phyloP scores from a whole-genome alignment of 2,113 vertebrate genomes.

The Trematomus loennbergii region DNA sequence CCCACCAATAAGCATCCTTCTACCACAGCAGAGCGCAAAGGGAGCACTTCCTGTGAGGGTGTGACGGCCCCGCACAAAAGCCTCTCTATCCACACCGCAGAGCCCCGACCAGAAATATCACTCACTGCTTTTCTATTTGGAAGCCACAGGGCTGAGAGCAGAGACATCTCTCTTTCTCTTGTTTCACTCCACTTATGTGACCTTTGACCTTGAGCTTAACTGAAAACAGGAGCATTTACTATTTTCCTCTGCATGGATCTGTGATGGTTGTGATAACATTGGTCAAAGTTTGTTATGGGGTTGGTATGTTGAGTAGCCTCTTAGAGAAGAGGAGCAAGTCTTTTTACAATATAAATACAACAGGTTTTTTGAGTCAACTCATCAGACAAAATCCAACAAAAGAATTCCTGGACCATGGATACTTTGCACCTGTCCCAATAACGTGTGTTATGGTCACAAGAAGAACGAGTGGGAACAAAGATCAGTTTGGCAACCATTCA shows the following conservation, averaged over 20 bases:
- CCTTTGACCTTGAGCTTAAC: conserved; percentile 54
- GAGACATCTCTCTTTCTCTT: conserved; percentile 21
- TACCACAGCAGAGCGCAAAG: conserved; percentile 50
- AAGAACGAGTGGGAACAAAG: neutral
- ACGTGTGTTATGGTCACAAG: neutral
- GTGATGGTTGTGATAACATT: conserved; percentile 17
- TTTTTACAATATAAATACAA: neutral
- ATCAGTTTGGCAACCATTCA: no score
- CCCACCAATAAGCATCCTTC: conserved; percentile 50
- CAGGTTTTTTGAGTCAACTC: neutral
- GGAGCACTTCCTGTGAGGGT: conserved; percentile 71
- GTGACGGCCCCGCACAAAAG: conserved; percentile 71
- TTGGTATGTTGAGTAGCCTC: conserved; percentile 15
- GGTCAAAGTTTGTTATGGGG: conserved; percentile 22
- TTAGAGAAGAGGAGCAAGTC: neutral
- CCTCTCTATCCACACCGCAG: conserved; percentile 54
- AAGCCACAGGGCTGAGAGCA: conserved; percentile 26
- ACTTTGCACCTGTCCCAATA: neutral
- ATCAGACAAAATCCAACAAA: conserved; percentile 4
- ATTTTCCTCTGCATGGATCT: conserved; percentile 23
- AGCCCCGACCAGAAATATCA: conserved; percentile 68
- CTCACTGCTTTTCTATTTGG: conserved; percentile 66
- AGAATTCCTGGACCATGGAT: neutral
- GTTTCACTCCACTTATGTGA: conserved; percentile 37
- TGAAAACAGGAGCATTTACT: conserved; percentile 41